Percentiles rank a stretch among this genome's conserved stretches.
These are phyloP conservation scores for Champsocephalus esox DNA, from an alignment of 2,797 vertebrate genomes.

Conservation along the genomic window DNA sequence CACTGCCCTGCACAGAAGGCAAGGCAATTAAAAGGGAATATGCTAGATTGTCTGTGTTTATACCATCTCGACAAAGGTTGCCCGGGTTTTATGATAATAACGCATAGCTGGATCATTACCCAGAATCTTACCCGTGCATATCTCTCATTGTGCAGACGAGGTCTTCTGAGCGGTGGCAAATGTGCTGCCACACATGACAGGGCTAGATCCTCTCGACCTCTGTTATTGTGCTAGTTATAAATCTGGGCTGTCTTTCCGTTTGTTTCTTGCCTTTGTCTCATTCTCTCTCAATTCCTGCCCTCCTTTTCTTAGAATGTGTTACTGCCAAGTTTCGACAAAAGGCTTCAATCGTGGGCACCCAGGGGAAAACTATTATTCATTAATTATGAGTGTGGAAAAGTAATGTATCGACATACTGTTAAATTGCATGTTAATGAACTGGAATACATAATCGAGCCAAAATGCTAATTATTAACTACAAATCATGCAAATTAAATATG, in stretches of 20 bases:
- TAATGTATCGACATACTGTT: neutral
- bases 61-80: conserved; percentile 56
- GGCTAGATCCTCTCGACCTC: conserved; percentile 24
- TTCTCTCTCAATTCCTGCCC: neutral
- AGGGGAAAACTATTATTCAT: conserved; percentile 8
- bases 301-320: neutral
- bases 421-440: neutral
- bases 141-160: conserved; percentile 52
- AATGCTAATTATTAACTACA: neutral
- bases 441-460: neutral
- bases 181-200: conserved; percentile 15
- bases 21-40: conserved; percentile 71
- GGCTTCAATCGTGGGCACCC: conserved; percentile 5
- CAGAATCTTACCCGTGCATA: conserved; percentile 25
- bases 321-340: conserved; percentile 1
- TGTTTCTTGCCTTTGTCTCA: neutral
- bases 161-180: conserved; percentile 26
- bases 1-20: conserved; percentile 32
- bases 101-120: conserved; percentile 63
- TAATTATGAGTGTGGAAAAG: neutral
- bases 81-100: conserved; percentile 58
- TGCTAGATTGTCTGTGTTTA: conserved; percentile 59
- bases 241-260: conserved; percentile 18
- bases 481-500: no score
- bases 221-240: conserved; percentile 16